phyloP scores from a whole-genome alignment of 2,797 vertebrate genomes.

The Intellagama lesueurii region DNA sequence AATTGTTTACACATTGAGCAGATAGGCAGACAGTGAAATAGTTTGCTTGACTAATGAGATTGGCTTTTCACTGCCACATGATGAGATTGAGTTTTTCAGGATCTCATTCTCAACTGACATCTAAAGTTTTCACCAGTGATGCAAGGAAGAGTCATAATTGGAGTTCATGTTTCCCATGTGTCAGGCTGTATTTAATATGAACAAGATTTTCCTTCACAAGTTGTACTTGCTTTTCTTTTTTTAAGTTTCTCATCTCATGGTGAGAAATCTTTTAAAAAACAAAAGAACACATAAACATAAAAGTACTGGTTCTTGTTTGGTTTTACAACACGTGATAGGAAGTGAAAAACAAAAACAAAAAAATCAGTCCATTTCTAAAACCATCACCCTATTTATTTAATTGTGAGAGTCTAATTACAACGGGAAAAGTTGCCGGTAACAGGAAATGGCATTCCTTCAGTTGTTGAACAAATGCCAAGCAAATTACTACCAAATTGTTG shows the following conservation, averaged over 20 bases:
- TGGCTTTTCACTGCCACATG: background rate
- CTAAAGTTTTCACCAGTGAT: background rate
- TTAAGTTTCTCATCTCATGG: background rate
- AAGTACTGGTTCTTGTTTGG: background rate
- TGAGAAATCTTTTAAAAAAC: background rate
- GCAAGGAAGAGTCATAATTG: background rate
- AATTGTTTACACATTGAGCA: background rate
- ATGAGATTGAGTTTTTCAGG: background rate
- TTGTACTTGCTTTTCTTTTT: background rate
- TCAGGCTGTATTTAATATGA: background rate
- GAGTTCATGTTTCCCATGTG: background rate
- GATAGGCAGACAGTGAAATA: background rate
- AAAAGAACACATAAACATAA: background rate
- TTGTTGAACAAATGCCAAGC: background rate
- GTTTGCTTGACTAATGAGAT: background rate
- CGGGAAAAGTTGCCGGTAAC: background rate
- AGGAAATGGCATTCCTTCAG: background rate
- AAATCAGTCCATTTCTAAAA: conserved; percentile 1
- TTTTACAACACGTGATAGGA: conserved; percentile 25
- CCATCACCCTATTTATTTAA: background rate
- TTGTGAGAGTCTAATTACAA: conserved; percentile 1
- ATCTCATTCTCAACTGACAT: background rate
- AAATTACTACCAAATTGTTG: background rate
- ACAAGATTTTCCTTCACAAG: background rate
- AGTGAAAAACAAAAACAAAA: background rate